phyloP scores from a whole-genome alignment of 1,140 invertebrate species.

The Uloborus diversus region DNA sequence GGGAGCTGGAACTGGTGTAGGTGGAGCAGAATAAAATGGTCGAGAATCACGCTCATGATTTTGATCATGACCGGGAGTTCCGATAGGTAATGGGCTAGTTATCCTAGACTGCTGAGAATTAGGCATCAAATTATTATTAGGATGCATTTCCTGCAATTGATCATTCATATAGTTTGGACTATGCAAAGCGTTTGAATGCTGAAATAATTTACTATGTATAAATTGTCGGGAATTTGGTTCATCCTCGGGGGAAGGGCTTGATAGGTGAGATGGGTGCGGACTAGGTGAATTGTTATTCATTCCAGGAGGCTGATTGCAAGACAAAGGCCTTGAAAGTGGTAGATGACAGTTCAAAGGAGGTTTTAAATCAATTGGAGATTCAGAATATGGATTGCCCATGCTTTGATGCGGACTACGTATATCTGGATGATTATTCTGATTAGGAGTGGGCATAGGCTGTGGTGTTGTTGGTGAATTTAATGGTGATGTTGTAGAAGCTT shows the following conservation, averaged over 20 bases:
- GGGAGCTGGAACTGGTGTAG: conserved; percentile 48
- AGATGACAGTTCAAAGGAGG: conserved; percentile 47
- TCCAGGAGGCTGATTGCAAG: conserved; percentile 26
- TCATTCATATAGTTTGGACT: conserved; percentile 43
- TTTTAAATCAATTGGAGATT: conserved; percentile 51
- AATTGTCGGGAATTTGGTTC: conserved; percentile 26
- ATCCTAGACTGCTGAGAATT: conserved; percentile 45
- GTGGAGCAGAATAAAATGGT: conserved; percentile 56
- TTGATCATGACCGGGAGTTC: conserved; percentile 15
- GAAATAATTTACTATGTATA: conserved; percentile 46
- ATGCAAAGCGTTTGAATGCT: conserved; percentile 28
- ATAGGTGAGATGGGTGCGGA: conserved; percentile 48
- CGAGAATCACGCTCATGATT: conserved; percentile 46
- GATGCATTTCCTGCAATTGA: conserved; percentile 37
- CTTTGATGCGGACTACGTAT: conserved; percentile 41
- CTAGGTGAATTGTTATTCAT: conserved; percentile 41
- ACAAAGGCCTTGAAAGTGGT: conserved; percentile 46
- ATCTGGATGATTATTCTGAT: conserved; percentile 39
- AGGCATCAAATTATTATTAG: conserved; percentile 13
- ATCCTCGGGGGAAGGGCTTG: conserved; percentile 46
- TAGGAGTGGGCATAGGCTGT: conserved; percentile 3
- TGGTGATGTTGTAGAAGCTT: conserved; percentile 46
- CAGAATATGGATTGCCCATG: conserved; percentile 46
- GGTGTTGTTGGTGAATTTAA: conserved; percentile 48
- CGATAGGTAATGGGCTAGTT: conserved; percentile 35